Conservation (phyloP, 1,140 invertebrate genomes). For the Paracyclopina nana region DNA sequence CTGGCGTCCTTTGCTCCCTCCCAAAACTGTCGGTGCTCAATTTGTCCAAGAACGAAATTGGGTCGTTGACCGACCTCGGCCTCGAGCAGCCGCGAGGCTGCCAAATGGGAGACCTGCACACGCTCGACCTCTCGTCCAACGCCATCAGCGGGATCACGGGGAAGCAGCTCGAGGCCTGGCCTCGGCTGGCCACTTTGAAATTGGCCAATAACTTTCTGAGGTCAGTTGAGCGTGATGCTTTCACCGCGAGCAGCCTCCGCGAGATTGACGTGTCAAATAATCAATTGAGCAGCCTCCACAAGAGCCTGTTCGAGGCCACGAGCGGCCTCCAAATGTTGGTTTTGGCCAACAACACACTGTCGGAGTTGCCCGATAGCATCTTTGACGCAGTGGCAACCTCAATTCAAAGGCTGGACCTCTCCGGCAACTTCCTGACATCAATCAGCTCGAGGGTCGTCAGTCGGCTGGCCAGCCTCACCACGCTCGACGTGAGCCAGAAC, state of each 20-base stretch:
- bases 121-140: neutral
- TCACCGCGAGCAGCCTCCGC: neutral
- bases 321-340: neutral
- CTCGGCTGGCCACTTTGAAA: neutral
- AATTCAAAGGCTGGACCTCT: slow-evolving; percentile 18
- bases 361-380: neutral
- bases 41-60: neutral
- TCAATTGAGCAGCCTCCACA: neutral
- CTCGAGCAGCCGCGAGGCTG: neutral
- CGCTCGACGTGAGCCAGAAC: slow-evolving; percentile 7
- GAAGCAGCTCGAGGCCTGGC: slow-evolving; percentile 2
- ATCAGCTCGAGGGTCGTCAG: slow-evolving; percentile 18
- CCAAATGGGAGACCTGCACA: neutral
- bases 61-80: neutral
- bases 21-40: neutral
- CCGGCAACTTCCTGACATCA: slow-evolving; percentile 21
- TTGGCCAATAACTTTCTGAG: neutral
- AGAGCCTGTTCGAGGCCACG: neutral
- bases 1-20: neutral
- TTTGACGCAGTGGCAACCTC: neutral
- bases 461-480: neutral
- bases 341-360: neutral
- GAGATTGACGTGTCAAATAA: neutral
- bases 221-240: neutral
- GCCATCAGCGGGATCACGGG: neutral